Evolutionary conservation across 2,888 invertebrate species (phyloP), one percentile per base, ranked within the genome.

Genomic region (Calameuta idolon): DNA sequence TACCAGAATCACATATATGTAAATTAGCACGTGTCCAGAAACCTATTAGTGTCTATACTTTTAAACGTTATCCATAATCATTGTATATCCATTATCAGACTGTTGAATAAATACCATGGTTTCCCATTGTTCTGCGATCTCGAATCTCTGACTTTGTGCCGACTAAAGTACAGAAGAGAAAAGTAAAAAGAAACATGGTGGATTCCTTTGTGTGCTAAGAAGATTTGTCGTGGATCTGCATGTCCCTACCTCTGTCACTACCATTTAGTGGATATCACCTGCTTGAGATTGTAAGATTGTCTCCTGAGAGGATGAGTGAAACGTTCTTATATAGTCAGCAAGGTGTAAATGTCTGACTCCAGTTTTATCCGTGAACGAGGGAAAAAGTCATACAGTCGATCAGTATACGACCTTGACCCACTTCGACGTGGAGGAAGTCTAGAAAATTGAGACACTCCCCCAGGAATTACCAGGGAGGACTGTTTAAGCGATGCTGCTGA

Each of bases 51-150:
- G 69, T 76, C 75, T 80, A 77, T 73, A 79, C 69, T 77, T 76
- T 77, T 78, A 77, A 77, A 81, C 85, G 81, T 85, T 85, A 83
- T 86, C 84, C 84, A 82, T 84, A 80, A 85, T 82, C 84, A 86
- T 84, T 87, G 86, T 87, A 87, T 79, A 79, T 81, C 81, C 81
- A 81, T 81, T 81, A 73, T 87, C 55, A 55, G 82, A 82, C 81
- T 84, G 79, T 83, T 84, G 81, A 88, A 88, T 88, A 86, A 88
- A 88, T 82, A 78, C 83, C 55, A 83, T 84, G 80, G 78, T 77
- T 84, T 78, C 55, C 55, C 55, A 55, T 55, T 55, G 55, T 55
- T 55, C 55, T 55, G 23, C 55, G 55, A 55, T 81, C 82, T 80
- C 81, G 75, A 80, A 79, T 69, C 77, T 40, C 79, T 79, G 81